Percentiles rank a stretch among this genome's conserved stretches.
phyloP scores from a whole-genome alignment of 1,140 invertebrate genomes.

The Caenorhabditis remanei region DNA sequence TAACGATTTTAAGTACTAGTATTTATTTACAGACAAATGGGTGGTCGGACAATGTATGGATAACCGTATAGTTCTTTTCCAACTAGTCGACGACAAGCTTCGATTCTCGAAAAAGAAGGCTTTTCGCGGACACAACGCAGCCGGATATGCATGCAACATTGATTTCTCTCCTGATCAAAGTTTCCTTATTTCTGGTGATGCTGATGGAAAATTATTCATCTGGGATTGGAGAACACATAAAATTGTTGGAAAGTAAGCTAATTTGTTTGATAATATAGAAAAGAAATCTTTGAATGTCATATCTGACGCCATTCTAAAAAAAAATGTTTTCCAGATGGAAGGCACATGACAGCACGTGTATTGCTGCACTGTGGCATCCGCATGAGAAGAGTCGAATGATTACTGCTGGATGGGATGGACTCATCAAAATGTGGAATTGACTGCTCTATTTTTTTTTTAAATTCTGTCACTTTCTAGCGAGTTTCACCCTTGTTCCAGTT shows the following conservation, averaged over 20 bases:
- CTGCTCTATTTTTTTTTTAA: not conserved
- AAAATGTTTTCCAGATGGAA: constrained; percentile 80
- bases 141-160: constrained; percentile 95
- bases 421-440: constrained; percentile 98
- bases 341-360: constrained; percentile 97
- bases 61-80: constrained; percentile 98
- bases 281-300: too few relatives aligned
- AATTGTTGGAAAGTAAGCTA: constrained; percentile 91
- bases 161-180: constrained; percentile 99
- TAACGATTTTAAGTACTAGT: not conserved
- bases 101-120: constrained; percentile 97
- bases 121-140: constrained; percentile 96
- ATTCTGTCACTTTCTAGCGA: not conserved
- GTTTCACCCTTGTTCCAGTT: not conserved
- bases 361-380: constrained; percentile 94
- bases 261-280: not conserved
- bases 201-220: constrained; percentile 96
- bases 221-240: constrained; percentile 95
- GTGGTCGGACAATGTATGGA: constrained; percentile 99
- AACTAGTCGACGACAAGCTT: constrained; percentile 86
- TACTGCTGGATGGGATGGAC: constrained; percentile 96
- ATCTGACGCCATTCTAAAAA: not conserved
- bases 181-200: constrained; percentile 98
- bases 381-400: constrained; percentile 96
- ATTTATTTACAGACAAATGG: constrained; percentile 85